phyloP scores from a whole-genome alignment of 2,113 vertebrate genomes.

The Oryzias melastigma region DNA sequence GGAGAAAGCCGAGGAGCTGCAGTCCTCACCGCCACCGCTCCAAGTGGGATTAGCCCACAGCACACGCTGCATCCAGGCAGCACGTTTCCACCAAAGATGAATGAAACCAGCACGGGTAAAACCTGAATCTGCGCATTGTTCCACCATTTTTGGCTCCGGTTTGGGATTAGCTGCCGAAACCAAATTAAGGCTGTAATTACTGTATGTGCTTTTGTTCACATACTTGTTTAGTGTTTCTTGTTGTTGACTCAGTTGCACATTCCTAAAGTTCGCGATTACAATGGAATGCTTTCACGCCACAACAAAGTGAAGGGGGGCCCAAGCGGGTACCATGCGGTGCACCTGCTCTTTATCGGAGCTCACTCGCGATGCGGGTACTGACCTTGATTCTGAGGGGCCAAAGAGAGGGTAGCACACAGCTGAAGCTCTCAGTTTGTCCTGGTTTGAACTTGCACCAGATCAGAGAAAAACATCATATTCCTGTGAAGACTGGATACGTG shows the following conservation, averaged over 20 bases:
- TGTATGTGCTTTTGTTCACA: constrained; percentile 33
- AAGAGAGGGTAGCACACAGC: not conserved
- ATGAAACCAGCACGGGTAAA: constrained; percentile 5
- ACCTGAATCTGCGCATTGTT: constrained; percentile 15
- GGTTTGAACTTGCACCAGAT: too few relatives aligned
- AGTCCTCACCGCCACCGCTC: constrained; percentile 34
- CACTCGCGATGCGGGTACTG: not conserved
- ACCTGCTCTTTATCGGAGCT: constrained; percentile 4
- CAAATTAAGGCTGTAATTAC: constrained; percentile 37
- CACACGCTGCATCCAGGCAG: constrained; percentile 25
- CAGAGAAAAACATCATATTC: too few relatives aligned
- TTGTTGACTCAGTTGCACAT: constrained; percentile 47
- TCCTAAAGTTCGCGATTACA: constrained; percentile 33
- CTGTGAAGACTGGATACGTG: too few relatives aligned
- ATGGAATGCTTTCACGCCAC: constrained; percentile 22
- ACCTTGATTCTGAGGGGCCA: not conserved
- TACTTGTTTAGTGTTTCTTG: constrained; percentile 51
- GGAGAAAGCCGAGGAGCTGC: constrained; percentile 29
- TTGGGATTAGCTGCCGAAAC: constrained; percentile 26
- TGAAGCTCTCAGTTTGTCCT: not conserved
- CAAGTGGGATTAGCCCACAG: constrained; percentile 35
- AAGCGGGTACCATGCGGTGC: not conserved
- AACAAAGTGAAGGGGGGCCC: constrained; percentile 19
- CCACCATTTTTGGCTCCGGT: constrained; percentile 2
- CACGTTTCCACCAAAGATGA: constrained; percentile 4